Evolutionary conservation across 2,113 vertebrate genomes (phyloP), one percentile per base, ranked within the genome.

Genomic region (Pipra filicauda): DNA sequence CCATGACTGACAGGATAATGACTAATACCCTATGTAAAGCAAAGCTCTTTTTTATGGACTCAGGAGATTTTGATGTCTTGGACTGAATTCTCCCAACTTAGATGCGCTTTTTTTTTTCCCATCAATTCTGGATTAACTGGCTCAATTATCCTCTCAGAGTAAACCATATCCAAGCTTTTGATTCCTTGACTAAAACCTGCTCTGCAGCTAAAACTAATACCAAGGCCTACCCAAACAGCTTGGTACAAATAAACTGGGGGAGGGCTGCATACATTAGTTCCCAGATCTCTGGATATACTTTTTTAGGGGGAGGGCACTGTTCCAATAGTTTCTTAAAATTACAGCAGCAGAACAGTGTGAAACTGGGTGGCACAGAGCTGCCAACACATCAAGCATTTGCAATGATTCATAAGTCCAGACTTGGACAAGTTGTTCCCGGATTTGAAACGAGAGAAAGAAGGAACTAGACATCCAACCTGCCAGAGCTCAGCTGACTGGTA

Each of bases 381-480:
- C 96, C 93, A 97, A 96, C 93, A 95, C 86, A 89, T 91, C 74
- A 83, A 95, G 92, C 91, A 74, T 58, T 97, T 58, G 89, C 93
- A 96, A 58, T 96, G 95, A 97, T 96, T 97, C 95, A 96, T 91
- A 96, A 96, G 92, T 61, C 94, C 91, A 96, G 89, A 78, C 95
- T 95, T 91, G 15, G 73, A 91, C 5, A 76, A 94, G 55, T 62
- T 94, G 81, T 67, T 94, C 75, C 89, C 69, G 80, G 76, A 44
- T 77, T 92, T 37, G 81, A 90, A 97, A 90, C 48, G 37, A 52
- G 61, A 72, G 70, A 85, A 65, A 48, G 88, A 87, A 95, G 73
- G 73, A 96, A 93, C 31, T 5, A 92, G 74, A 88, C 75, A 70
- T 49, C 61, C 69, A 67, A 51, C 37, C 41, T 75, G 86, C 52